Percentiles rank a stretch among this genome's conserved stretches.
Evolutionary conservation across 1,140 invertebrate genomes (phyloP).

Genomic region (Ganaspis sp.): DNA sequence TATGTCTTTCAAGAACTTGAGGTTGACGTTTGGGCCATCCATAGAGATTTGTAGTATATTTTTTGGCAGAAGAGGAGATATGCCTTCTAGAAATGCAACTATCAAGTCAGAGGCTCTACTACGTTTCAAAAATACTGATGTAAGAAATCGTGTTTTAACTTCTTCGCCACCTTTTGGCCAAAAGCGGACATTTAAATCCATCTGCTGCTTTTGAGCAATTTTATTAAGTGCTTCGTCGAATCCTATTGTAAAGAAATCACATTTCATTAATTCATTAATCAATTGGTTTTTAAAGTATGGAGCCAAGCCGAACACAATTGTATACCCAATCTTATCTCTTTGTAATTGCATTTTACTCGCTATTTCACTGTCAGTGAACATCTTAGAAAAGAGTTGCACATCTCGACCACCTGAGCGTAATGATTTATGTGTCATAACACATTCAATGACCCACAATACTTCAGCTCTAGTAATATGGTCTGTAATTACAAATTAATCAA

Average conservation of each 20-base stretch:
- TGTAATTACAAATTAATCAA: neutral
- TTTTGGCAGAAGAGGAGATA: slow-evolving; percentile 6
- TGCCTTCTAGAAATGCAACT: slow-evolving; percentile 30
- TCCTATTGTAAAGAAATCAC: neutral
- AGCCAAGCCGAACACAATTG: neutral
- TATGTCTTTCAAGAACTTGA: slow-evolving; percentile 30
- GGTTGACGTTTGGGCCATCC: too few relatives aligned
- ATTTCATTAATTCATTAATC: neutral
- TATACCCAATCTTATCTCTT: neutral
- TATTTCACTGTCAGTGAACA: neutral
- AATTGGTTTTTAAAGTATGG: neutral
- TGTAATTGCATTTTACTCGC: neutral
- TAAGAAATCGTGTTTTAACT: slow-evolving; percentile 32
- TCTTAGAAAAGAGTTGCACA: neutral
- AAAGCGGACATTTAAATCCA: slow-evolving; percentile 33
- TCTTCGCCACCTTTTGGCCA: slow-evolving; percentile 19
- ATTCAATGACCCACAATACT: neutral
- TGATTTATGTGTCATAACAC: neutral
- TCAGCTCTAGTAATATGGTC: neutral
- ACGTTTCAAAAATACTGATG: slow-evolving; percentile 38
- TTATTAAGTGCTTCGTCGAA: neutral
- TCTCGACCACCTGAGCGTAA: neutral
- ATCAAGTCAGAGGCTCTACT: slow-evolving; percentile 32
- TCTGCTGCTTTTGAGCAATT: neutral
- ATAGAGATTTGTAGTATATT: slow-evolving; percentile 48